These are phyloP conservation scores for Oopsacas minuta DNA, from an alignment of 37 sponge, comb jelly and placozoan genomes.

Conservation along the genomic window DNA sequence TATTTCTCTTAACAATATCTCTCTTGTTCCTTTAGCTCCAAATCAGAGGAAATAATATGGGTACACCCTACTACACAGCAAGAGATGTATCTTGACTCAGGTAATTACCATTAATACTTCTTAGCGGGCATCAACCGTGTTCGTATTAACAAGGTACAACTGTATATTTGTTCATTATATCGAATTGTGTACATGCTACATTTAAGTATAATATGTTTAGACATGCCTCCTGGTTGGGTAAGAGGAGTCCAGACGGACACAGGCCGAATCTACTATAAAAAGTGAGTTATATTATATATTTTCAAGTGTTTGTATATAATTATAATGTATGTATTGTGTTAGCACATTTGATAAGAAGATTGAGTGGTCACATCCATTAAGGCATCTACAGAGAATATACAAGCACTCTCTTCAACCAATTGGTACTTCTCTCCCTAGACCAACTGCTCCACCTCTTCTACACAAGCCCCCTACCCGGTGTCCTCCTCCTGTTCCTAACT, in stretches of 20 bases:
- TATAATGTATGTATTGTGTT: background rate
- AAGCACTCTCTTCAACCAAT: background rate
- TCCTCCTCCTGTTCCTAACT: background rate
- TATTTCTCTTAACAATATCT: background rate
- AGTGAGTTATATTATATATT: background rate
- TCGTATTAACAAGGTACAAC: too few relatives aligned
- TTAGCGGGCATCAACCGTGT: too few relatives aligned
- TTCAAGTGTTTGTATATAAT: background rate
- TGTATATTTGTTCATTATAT: too few relatives aligned
- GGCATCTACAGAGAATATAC: background rate
- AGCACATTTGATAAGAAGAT: slow-evolving; percentile 10
- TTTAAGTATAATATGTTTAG: background rate
- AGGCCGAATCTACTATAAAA: background rate
- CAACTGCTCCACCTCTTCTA: background rate
- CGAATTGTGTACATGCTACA: too few relatives aligned
- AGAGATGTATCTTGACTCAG: background rate
- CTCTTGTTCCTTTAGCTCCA: background rate
- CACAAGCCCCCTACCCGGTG: background rate
- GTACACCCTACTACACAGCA: background rate
- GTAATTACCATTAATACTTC: too few relatives aligned
- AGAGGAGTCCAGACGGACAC: background rate
- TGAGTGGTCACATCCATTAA: background rate
- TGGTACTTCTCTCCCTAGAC: background rate
- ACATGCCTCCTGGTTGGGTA: background rate
- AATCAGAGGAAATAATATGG: background rate